phyloP scores from a whole-genome alignment of 2,113 vertebrate species.

The Podarcis muralis region DNA sequence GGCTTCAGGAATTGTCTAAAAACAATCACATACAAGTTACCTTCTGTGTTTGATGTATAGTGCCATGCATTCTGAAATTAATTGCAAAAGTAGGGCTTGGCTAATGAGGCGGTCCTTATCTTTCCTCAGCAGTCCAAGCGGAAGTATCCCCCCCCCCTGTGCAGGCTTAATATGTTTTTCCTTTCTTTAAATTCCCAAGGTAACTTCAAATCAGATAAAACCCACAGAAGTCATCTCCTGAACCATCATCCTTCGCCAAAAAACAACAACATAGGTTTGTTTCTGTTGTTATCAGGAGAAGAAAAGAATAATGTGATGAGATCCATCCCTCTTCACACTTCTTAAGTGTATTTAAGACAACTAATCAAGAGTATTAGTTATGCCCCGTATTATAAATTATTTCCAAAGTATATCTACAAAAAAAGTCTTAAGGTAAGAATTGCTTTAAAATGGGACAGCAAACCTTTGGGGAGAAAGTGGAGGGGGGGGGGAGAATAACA shows the following conservation, averaged over 20 bases:
- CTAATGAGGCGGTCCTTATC: conserved; percentile 81
- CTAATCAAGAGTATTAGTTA: conserved; percentile 51
- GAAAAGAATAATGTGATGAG: conserved; percentile 68
- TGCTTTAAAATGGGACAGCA: conserved; percentile 22
- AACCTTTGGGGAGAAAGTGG: conserved; percentile 39
- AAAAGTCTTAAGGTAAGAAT: conserved; percentile 39
- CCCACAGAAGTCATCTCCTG: conserved; percentile 34
- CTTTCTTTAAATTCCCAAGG: conserved; percentile 66
- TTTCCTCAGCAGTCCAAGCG: conserved; percentile 74
- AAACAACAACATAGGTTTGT: conserved; percentile 38
- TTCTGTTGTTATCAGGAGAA: conserved; percentile 1
- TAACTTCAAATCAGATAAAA: conserved; percentile 74
- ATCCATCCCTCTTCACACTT: conserved; percentile 52
- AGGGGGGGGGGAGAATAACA: conserved; percentile 52
- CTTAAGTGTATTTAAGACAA: conserved; percentile 59
- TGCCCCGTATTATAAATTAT: conserved; percentile 40
- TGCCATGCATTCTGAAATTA: conserved; percentile 78
- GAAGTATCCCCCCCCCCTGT: conserved; percentile 66
- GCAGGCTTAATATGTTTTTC: conserved; percentile 72
- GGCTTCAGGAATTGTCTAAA: conserved; percentile 72
- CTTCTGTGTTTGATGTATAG: conserved; percentile 78
- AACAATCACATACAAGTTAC: conserved; percentile 77
- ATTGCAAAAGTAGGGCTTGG: conserved; percentile 78
- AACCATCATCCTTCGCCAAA: conserved; percentile 45
- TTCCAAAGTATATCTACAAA: conserved; percentile 4